Evolutionary conservation across 37 sponge, comb jelly and placozoan genomes (phyloP), one percentile per base, ranked within the genome.

Genomic region (Beroe ovata): DNA sequence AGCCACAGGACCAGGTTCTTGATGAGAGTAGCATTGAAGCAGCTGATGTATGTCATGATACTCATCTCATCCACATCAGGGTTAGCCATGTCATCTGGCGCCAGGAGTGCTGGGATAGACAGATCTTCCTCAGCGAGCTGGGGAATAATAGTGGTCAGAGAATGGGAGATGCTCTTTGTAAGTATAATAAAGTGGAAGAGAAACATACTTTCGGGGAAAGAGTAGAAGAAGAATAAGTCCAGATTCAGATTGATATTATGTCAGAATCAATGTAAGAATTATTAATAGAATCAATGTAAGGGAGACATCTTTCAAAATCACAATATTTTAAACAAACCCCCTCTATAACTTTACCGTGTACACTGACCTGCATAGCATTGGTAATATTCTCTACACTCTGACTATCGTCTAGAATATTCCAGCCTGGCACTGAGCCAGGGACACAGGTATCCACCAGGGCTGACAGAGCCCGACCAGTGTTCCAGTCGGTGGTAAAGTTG

Each of bases 61-160:
- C 54, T 42, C 22, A 77, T 42, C 19, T 77, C 84, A 19, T 77
- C 84, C 0, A 77, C 84, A n/a, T 77, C 84, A 8, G 84, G 84
- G 54, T 77, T 77, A 77, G 84, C 84, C 84, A 77, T 77, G 84
- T 77, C 84, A 19, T 77, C 84, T 41, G 84, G 84, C 35, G 84
- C 84, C 11, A 77, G 84, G 29, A 77, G 54, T 0, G 84, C 84
- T 40, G 84, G 84, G 84, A 77, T 77, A 42, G 38, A 36, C 54
- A 77, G 84, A 0, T 77, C 84, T 29, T 77, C 84, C 21, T 77
- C 84, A 22, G 84, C 84, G 8, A 40, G 6, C 84, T 77, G 84
- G 28, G 41, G 34, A 30, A 29, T 21, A 63, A 23, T 63, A 23
- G 18, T 63, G 59, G 59, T 58, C 59, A 58, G 16, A 58, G 16